A percentile compares a stretch with the other conserved stretches of the same genome.
Conservation (phyloP, 2,888 invertebrate genomes). For the Graphium colonna region DNA sequence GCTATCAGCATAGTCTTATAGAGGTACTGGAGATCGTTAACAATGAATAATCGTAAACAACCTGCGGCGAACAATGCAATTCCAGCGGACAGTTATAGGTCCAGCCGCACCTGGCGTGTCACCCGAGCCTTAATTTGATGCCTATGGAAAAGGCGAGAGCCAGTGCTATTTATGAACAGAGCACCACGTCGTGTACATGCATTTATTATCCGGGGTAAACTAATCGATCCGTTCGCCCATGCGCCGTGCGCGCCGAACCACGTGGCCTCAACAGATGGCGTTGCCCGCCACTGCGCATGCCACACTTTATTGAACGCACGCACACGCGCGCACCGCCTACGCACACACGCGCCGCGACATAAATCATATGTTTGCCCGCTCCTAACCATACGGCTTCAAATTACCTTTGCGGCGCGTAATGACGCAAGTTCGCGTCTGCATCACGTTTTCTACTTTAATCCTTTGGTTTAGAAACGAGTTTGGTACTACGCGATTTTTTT, state of each 20-base stretch:
- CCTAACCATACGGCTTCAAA: slow-evolving; percentile 70
- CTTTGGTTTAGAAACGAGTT: slow-evolving; percentile 27
- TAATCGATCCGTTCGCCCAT: slow-evolving; percentile 65
- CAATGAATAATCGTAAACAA: slow-evolving; percentile 1
- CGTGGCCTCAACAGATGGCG: slow-evolving; percentile 77
- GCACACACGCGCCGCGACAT: slow-evolving; percentile 42
- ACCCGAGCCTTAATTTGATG: slow-evolving; percentile 9
- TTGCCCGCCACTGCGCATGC: slow-evolving; percentile 62
- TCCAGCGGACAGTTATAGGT: not conserved
- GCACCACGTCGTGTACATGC: slow-evolving; percentile 53
- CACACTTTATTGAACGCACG: slow-evolving; percentile 65
- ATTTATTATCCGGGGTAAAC: slow-evolving; percentile 60
- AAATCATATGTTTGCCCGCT: slow-evolving; percentile 71
- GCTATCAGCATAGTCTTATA: not conserved
- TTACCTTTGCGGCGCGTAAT: slow-evolving; percentile 64
- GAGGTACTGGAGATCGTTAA: not conserved
- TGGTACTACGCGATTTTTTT: slow-evolving; percentile 26
- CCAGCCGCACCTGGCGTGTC: slow-evolving; percentile 19
- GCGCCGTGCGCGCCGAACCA: slow-evolving; percentile 46
- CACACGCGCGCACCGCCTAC: slow-evolving; percentile 33
- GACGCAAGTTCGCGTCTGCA: slow-evolving; percentile 48
- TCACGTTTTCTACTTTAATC: slow-evolving; percentile 36
- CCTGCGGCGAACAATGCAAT: not conserved
- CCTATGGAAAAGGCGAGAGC: slow-evolving; percentile 23
- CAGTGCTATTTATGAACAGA: slow-evolving; percentile 33